Base-by-base conservation (phyloP, 1,140 invertebrate species). In the Drosophila funebris region DNA sequence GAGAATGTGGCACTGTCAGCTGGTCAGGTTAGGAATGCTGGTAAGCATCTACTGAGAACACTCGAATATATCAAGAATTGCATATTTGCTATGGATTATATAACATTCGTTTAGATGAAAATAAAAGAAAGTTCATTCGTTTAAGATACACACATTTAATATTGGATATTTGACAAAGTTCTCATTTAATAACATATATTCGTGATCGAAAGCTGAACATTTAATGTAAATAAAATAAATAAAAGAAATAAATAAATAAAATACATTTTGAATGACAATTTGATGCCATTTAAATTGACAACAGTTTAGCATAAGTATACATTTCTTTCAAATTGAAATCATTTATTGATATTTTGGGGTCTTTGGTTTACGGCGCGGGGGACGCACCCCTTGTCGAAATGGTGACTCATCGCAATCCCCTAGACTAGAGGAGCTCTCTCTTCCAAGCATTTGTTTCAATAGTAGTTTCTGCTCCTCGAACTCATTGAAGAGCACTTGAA, bases 401-500 rank as follows among this genome's bases (percentile, higher is more conserved):
- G 48, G 48, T 3, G 48, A 52, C 2, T 52, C 48, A 31, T 52
- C 48, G 1, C 48, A 16, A 18, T 52, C 48, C 9, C 48, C 48
- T 5, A 52, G 27, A 9, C 48, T 52, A 4, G 48, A 52, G 48
- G 48, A 52, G 48, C 48, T 52, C 3, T 52, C 48, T 52, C 48
- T 11, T 3, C 48, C 48, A 5, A 27, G 27, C 5, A 52, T 20
- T 18, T 52, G 48, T 33, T 27, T 31, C n/a, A 52, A 8, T 6
- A 52, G 27, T 16, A 33, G 48, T 14, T 52, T 52, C 9, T 52
- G 48, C 14, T 52, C 48, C 48, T 52, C 48, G 7, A 52, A 52
- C 48, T 52, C 48, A 27, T 52, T 52, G 27, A 52, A 52, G 8
- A 52, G 29, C 29, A 52, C 27, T 52, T 52, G 48, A 52, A 52